Evolutionary conservation across 2,797 vertebrate genomes (phyloP), one percentile per base, ranked within the genome.

Genomic region (Babyrousa celebensis): DNA sequence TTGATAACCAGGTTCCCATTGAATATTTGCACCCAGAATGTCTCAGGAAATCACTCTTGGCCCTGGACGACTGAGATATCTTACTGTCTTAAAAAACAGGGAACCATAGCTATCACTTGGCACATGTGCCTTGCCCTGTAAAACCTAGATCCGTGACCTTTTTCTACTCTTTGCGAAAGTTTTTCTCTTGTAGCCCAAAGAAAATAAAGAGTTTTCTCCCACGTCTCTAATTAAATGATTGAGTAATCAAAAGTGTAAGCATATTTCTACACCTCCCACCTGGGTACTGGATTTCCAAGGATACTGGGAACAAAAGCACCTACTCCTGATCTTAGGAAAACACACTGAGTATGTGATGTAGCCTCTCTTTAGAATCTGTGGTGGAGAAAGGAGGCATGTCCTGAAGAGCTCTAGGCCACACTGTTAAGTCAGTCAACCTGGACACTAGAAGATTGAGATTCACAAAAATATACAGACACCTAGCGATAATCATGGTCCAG

Each of bases 401-500:
- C 71, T 56, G 3, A 88, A 91, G 43, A 79, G 11, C 27, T 78
- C 70, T 80, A 63, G 43, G 48, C 89, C 78, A 91, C 32, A 78
- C 14, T 40, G 18, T 65, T 68, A 54, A 43, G 27, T 77, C n/a
- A 54, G 18, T 68, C 56, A 74, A 75, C 77, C 18, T 70, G 43
- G 60, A 88, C 95, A 36, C 32, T 71, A 84, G 7, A 95, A 84
- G 27, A 12, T 5, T n/a, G 60, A 96, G 15, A 96, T 20, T 27
- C 36, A 96, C n/a, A 71, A 14, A 87, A 87, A 88, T 6, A 77
- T 27, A 71, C 10, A 67, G n/a, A 83, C 29, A 99, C 99, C 99
- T 99, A 97, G 99, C 99, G 29, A 99, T 99, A 95, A 99, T 98
- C 98, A 99, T 98, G 40, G 99, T 99, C 99, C 99, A 99, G 98